Evolutionary conservation across 2,113 vertebrate genomes (phyloP), one percentile per base, ranked within the genome.

Genomic region (Macrotus californicus): DNA sequence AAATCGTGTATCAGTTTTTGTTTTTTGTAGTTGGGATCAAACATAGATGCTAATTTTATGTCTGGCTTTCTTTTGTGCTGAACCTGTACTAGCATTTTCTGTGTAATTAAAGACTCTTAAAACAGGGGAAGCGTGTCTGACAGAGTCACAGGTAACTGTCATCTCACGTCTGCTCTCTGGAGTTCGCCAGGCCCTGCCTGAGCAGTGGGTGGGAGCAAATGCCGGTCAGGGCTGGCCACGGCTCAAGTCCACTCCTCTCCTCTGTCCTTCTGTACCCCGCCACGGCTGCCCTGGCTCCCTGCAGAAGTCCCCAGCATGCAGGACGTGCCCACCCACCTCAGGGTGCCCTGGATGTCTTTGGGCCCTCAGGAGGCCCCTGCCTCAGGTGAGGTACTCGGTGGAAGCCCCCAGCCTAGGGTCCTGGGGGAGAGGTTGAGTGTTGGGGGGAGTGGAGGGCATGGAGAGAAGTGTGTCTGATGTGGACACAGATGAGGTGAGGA

Each of bases 251-350:
- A 39, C 34, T 31, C 67, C 34, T 59, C n/a, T 31, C 29, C n/a
- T 43, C 48, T 31, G 34, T 36, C 39, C 36, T 31, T 83, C 41
- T 34, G 39, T 0, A 1, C 31, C 21, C 31, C 34, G 7, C 5
- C 14, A 4, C 5, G 36, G 9, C 22, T 2, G 7, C 36, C n/a
- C 24, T 6, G 46, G 94, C 1, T 96, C 52, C 94, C 88, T 96
- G 81, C 97, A 99, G 99, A 96, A 22, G 99, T 99, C 34, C 99
- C 99, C 96, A 99, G 99, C 83, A 95, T 98, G 97, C 99, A 99
- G 97, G 98, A 99, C 87, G 94, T 98, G 2, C 97, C 94, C 95
- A 96, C 96, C 96, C 97, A 96, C 7, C 97, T 97, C 54, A 98
- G 97, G 6, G 97, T 97, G 14, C 98, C 97, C 84, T 96, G 98